Base-by-base conservation (phyloP, 2,888 invertebrate genomes). In the Hyalella azteca region DNA sequence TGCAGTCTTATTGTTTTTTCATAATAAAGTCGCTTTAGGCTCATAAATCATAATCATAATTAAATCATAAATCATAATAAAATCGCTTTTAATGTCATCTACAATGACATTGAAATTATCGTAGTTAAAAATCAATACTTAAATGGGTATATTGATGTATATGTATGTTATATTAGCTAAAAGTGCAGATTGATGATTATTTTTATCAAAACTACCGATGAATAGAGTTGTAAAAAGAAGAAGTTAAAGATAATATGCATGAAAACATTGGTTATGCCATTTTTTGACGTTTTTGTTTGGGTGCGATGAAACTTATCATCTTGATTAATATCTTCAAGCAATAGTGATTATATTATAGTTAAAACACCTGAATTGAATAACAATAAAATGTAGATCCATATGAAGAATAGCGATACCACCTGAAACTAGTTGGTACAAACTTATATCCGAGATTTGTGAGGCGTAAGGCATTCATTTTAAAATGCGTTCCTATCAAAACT, bases 401-500 rank as follows among this genome's bases (percentile, higher is more conserved):
- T 54, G 22, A 19, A 54, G 54, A 11, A 54, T 26, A 54, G 4
- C 3, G 4, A 7, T 29, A 26, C 22, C 54, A 26, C 26, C 4
- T 22, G 54, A 11, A 9, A 13, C 11, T 29, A 4, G 22, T 54
- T 22, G 7, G 13, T 22, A 54, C 22, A 26, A 54, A 11, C n/a
- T 66, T 36, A 66, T 66, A 36, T 36, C 32, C 32, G 36, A 36
- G 66, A 36, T 66, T 36, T 36, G 66, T 0, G 39, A 66, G 39
- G 4, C 19, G 36, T 19, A 36, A 32, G 32, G 22, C 66, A 66
- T 66, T 19, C 66, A n/a, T 29, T 22, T 36, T n/a, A 29, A 66
- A 66, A 66, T 66, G 36, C 36, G 29, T n/a, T 32, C 36, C 66
- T 7, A 66, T 66, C 66, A 32, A 66, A 66, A 66, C 66, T 66